Evolutionary conservation across 2,888 invertebrate genomes (phyloP).

Genomic region (Xanthia togata): DNA sequence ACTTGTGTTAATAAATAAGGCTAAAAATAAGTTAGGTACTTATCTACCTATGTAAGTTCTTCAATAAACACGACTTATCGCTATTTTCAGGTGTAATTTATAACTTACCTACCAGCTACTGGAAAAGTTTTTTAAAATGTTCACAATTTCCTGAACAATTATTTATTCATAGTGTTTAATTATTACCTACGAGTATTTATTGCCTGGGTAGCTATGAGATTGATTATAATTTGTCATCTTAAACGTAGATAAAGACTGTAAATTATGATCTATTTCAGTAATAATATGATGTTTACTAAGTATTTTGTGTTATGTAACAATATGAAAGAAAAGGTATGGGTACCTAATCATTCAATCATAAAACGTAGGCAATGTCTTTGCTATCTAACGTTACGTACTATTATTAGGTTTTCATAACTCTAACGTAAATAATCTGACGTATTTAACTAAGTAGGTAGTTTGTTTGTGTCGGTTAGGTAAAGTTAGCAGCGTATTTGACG

Average conservation of each 20-base stretch:
- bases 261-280: not conserved
- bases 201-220: not conserved
- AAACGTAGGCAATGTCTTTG: conserved; percentile 24
- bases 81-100: conserved; percentile 6
- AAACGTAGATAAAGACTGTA: not conserved
- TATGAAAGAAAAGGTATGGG: not conserved
- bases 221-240: not conserved
- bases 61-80: not conserved
- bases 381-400: conserved; percentile 23
- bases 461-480: conserved; percentile 39
- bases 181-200: too few relatives aligned
- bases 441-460: conserved; percentile 47
- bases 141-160: not conserved
- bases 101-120: not conserved
- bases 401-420: conserved; percentile 44
- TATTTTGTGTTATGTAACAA: not conserved
- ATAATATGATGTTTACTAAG: not conserved
- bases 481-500: conserved; percentile 43
- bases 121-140: not conserved
- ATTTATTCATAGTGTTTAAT: not conserved
- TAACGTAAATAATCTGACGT: conserved; percentile 44
- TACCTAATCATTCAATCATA: not conserved
- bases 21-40: not conserved
- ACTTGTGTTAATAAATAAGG: too few relatives aligned
- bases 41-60: conserved; percentile 11